phyloP scores from a whole-genome alignment of 2,113 vertebrate species.

The Ceyx margarethae region DNA sequence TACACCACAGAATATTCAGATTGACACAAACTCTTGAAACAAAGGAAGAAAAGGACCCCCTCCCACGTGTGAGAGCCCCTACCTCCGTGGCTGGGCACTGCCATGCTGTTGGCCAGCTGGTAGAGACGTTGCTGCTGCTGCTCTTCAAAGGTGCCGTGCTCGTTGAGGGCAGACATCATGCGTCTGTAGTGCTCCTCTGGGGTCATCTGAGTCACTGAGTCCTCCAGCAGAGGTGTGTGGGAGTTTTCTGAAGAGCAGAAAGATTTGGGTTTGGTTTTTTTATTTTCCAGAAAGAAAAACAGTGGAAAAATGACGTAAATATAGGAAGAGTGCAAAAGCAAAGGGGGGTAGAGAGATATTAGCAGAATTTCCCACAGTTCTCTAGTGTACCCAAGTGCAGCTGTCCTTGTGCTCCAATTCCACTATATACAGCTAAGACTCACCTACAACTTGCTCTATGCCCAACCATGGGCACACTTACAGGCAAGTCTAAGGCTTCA shows the following conservation, averaged over 20 bases:
- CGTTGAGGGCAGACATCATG: constrained; percentile 91
- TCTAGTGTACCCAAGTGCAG: not conserved
- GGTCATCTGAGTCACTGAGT: constrained; percentile 87
- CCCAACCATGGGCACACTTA: not conserved
- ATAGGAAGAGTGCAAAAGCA: too few species aligned
- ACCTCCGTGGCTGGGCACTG: constrained; percentile 88
- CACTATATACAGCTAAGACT: too few species aligned
- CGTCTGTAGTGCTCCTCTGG: constrained; percentile 94
- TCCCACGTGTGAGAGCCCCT: not conserved
- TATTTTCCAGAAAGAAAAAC: not conserved
- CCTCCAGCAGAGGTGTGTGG: constrained; percentile 84
- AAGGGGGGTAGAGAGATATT: not conserved
- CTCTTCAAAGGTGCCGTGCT: constrained; percentile 89
- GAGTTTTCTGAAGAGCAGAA: constrained; percentile 79
- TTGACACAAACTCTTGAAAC: not conserved
- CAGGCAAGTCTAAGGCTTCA: not conserved
- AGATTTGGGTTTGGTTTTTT: not conserved
- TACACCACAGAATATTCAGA: not conserved
- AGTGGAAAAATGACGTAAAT: not conserved
- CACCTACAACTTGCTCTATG: not conserved
- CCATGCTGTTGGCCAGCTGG: constrained; percentile 92
- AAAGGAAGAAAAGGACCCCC: not conserved
- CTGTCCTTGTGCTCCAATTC: not conserved
- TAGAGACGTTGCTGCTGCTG: constrained; percentile 91
- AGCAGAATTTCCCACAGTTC: not conserved